Base-by-base conservation (phyloP, 2,113 vertebrate genomes). In the Oxyruncus cristatus region DNA sequence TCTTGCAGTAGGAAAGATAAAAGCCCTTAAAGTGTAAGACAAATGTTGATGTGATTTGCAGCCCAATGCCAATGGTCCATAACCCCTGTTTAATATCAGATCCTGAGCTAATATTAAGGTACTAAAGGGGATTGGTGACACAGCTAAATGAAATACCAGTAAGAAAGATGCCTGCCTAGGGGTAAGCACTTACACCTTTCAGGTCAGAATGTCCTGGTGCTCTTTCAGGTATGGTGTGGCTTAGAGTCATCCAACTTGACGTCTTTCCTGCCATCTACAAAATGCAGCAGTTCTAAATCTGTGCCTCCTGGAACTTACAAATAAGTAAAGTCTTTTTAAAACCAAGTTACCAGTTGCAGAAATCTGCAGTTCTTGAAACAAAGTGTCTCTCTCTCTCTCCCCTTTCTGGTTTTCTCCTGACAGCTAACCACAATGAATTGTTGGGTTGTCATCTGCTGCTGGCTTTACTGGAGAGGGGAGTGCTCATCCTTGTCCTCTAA, bases 181-280 rank as follows among this genome's bases (percentile, higher is more conserved):
- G 53, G 24, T 22, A 81, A 70, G 28, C 21, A 55, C 20, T 28
- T 19, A 6, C 3, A 5, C 5, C 10, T 58, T 70, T 50, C 5
- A 11, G 32, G 12, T 33, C 42, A 89, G 49, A 74, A 72, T 2
- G 20, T 59, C 32, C 32, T 56, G 7, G 7, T 74, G 11, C 32
- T 72, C 23, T 84, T 79, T 74, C 3, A 6, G 1, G 1, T 5
- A 3, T 28, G 19, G 2, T 9, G 13, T 67, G 5, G 2, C 16
- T 50, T 22, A 37, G 6, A 5, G 66, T 88, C 49, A 33, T 20
- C 21, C n/a, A 3, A 50, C 9, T 30, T 63, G 20, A 72, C 3
- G 0, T 73, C 67, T 82, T 44, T 63, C 12, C 24, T 61, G 20
- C 28, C 2, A 7, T 55, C 21, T 75, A 12, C 42, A 62, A 70